These are phyloP conservation scores for Sesamia inferens DNA, from an alignment of 2,888 invertebrate genomes.

Conservation along the genomic window DNA sequence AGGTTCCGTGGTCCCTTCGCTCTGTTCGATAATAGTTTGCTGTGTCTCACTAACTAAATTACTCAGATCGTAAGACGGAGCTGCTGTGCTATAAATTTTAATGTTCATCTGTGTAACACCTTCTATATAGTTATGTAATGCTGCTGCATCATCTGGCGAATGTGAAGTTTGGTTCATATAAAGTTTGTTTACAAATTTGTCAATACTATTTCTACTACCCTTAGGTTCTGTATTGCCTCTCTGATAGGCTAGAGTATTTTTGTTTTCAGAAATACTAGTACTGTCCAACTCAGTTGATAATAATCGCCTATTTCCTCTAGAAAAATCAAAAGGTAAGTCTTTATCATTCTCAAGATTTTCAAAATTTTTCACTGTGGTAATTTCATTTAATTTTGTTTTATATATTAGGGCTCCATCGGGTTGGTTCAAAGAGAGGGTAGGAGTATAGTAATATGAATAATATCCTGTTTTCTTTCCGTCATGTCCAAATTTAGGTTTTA, in stretches of 20 bases:
- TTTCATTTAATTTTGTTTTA: neutral
- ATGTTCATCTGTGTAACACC: constrained; percentile 28
- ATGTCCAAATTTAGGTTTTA: neutral
- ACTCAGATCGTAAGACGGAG: neutral
- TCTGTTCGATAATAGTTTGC: neutral
- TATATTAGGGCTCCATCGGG: constrained; percentile 5
- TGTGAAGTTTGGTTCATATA: neutral
- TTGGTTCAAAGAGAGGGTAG: neutral
- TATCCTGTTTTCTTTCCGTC: rapidly evolving
- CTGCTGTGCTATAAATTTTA: constrained; percentile 28
- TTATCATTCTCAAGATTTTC: neutral
- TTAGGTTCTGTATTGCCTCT: neutral
- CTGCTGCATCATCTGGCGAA: neutral
- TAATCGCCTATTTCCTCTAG: constrained; percentile 55
- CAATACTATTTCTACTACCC: neutral
- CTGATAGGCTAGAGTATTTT: neutral
- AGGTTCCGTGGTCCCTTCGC: rapidly evolving
- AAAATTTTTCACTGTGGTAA: neutral
- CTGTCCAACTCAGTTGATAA: constrained; percentile 43
- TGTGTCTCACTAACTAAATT: no score
- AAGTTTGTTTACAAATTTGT: constrained; percentile 29
- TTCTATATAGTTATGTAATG: constrained; percentile 21
- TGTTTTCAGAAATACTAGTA: constrained; percentile 1
- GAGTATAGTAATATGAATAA: neutral
- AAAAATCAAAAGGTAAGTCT: neutral